Percentiles rank a stretch among this genome's conserved stretches.
Conservation (phyloP, 2,113 vertebrate genomes). For the Merops nubicus region DNA sequence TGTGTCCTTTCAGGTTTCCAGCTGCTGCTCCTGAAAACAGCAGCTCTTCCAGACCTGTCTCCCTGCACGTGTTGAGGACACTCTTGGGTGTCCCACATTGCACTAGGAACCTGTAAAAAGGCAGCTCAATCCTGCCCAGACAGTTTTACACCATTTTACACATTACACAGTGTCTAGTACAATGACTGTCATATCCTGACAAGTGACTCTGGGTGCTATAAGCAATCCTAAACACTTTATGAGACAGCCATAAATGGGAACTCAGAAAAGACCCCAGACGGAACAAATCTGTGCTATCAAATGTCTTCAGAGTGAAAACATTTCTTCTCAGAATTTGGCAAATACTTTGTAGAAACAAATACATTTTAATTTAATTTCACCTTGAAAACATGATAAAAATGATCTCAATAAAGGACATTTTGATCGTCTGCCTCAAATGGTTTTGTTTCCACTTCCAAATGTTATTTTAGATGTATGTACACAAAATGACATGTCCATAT, state of each 20-base stretch:
- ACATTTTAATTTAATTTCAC: neutral
- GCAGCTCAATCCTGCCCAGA: neutral
- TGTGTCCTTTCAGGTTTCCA: neutral
- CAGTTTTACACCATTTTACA: neutral
- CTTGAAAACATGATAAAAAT: neutral
- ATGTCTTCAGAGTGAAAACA: neutral
- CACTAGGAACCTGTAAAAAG: neutral
- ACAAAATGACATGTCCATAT: constrained; percentile 13
- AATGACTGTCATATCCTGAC: constrained; percentile 11
- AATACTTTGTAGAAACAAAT: neutral
- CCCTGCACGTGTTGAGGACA: neutral
- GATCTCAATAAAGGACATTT: neutral
- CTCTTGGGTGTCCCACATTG: neutral
- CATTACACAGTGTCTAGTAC: neutral
- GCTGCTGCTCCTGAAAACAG: neutral
- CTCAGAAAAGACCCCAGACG: neutral
- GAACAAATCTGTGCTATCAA: neutral
- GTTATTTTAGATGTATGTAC: constrained; percentile 10
- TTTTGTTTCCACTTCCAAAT: constrained; percentile 28
- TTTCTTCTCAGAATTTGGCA: neutral
- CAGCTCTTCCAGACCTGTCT: neutral
- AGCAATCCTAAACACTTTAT: neutral
- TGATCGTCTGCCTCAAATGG: constrained; percentile 8
- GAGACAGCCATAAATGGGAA: neutral
- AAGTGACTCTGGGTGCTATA: neutral